Percentiles rank a stretch among this genome's conserved stretches.
Evolutionary conservation across 2,888 invertebrate species (phyloP).

Genomic region (Embidobia sp.): DNA sequence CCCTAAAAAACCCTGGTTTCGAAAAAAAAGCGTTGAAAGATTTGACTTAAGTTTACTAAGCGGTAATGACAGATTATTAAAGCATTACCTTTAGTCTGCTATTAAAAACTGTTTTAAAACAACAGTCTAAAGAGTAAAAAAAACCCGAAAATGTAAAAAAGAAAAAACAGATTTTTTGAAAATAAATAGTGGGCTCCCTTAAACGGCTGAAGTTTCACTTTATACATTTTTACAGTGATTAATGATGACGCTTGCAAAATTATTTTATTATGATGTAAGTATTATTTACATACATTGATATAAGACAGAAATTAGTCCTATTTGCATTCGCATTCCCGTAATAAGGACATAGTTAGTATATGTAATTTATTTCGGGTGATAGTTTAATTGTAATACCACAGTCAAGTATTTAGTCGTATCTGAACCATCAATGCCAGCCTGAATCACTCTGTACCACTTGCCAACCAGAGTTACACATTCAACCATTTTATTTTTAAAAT

Average conservation of each 20-base stretch:
- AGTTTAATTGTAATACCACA: constrained; percentile 45
- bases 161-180: too few species aligned
- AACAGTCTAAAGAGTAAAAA: too few species aligned
- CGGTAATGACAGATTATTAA: too few species aligned
- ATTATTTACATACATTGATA: constrained; percentile 1
- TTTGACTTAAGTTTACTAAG: too few species aligned
- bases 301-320: constrained; percentile 11
- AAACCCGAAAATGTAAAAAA: too few species aligned
- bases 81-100: too few species aligned
- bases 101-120: too few species aligned
- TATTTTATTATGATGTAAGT: not conserved
- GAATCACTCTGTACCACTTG: constrained; percentile 48
- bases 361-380: constrained; percentile 40
- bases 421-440: constrained; percentile 27
- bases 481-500: constrained; percentile 50
- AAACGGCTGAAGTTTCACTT: too few species aligned
- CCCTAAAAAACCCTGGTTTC: too few species aligned
- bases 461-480: constrained; percentile 34
- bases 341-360: constrained; percentile 11
- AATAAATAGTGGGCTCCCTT: too few species aligned
- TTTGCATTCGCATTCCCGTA: constrained; percentile 27
- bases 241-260: not conserved
- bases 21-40: too few species aligned
- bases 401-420: constrained; percentile 44
- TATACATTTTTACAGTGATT: constrained; percentile 7